phyloP scores from a whole-genome alignment of 1,140 invertebrate species.

The Lutraria rhynchaena region DNA sequence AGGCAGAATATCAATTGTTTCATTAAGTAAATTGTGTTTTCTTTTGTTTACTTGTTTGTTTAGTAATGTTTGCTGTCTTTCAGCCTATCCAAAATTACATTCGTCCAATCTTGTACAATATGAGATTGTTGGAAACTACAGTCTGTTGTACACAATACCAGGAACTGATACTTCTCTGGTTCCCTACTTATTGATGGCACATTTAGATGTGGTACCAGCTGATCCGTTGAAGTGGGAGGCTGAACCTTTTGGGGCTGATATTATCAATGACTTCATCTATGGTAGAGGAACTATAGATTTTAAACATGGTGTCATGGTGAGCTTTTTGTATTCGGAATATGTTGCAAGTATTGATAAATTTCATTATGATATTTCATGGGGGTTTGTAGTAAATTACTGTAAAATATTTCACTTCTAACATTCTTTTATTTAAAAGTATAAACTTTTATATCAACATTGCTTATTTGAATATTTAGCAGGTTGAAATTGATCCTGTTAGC shows the following conservation, averaged over 20 bases:
- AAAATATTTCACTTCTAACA: no score
- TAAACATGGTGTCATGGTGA: constrained; percentile 84
- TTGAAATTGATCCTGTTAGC: no score
- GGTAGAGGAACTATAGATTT: constrained; percentile 85
- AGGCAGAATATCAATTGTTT: no score
- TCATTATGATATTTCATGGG: no score
- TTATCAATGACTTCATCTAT: constrained; percentile 84
- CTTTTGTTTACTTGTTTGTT: no score
- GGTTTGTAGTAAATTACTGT: no score
- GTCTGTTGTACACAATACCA: constrained; percentile 82
- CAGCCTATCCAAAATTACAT: constrained; percentile 83
- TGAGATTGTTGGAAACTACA: constrained; percentile 83
- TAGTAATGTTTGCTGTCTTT: constrained; percentile 58
- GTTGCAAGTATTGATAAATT: no score
- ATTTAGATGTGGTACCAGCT: constrained; percentile 86
- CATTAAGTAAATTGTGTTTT: no score
- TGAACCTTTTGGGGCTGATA: constrained; percentile 83
- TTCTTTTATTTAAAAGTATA: no score
- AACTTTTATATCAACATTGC: no score
- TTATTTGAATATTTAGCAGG: no score
- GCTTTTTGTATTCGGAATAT: constrained; percentile 5
- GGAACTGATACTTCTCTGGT: constrained; percentile 79
- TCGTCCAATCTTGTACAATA: constrained; percentile 79
- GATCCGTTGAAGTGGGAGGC: constrained; percentile 82
- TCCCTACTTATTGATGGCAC: constrained; percentile 84